Base-by-base conservation (phyloP, 2,888 invertebrate genomes). In the Mesoligia furuncula region DNA sequence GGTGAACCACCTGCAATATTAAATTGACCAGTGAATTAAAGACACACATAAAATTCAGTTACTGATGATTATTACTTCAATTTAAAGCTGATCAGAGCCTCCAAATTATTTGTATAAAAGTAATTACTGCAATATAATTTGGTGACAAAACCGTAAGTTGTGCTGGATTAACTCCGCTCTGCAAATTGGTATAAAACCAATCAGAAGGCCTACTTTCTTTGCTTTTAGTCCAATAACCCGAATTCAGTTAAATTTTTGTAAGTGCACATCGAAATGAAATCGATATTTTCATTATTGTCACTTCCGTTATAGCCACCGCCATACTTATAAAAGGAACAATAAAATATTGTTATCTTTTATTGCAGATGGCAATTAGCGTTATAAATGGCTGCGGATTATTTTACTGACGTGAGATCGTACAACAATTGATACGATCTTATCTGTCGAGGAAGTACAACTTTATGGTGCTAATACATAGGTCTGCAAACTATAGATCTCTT, bases 171-270 rank as follows among this genome's bases (percentile, higher is more conserved):
- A 73, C 74, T 42, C 59, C 27, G 39, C 17, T 65, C 27, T 24
- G 66, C 15, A 84, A 82, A 75, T 80, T 74, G 70, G 67, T 75
- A 79, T 75, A 79, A 80, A 83, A 80, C 73, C 79, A 86, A 86
- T 88, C 74, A 80, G 42, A 70, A 45, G 73, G 45, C 79, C 81
- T 79, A 83, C 83, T 83, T 85, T 84, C 85, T 54, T 79, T 61
- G 68, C 77, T 80, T 85, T 84, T 78, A 87, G 78, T 79, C 79
- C 72, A 83, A 70, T 83, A 79, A 86, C 80, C 85, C 73, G 67
- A 85, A 86, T 85, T 72, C 64, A 45, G 5, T 45, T 65, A 31
- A 45, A 64, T 65, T 75, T 78, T 75, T 75, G 65, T 77, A 73
- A 78, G 77, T 78, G 76, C 75, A 74, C 71, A n/a, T 45, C 64